phyloP scores from a whole-genome alignment of 2,113 vertebrate genomes.

The Mormyrus lacerda region DNA sequence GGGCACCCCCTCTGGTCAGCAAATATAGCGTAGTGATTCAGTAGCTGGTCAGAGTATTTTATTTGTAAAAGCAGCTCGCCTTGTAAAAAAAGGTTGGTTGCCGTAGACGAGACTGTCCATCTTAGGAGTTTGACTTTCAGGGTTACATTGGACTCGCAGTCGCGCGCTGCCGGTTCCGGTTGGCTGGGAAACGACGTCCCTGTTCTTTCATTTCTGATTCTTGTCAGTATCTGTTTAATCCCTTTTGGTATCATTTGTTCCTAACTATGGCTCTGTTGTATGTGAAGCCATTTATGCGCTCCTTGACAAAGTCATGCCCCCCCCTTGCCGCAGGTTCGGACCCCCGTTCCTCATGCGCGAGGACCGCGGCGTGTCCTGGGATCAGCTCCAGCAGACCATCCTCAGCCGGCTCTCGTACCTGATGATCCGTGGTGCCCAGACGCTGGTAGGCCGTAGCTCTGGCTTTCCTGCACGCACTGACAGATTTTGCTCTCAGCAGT shows the following conservation, averaged over 20 bases:
- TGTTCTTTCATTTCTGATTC: neutral
- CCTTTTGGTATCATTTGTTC: neutral
- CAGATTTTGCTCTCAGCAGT: neutral
- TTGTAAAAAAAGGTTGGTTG: neutral
- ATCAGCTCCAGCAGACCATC: constrained; percentile 79
- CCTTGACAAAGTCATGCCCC: neutral
- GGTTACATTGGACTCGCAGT: neutral
- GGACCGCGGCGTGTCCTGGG: constrained; percentile 77
- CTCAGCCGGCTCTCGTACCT: constrained; percentile 74
- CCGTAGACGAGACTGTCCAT: neutral
- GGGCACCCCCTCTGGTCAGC: neutral
- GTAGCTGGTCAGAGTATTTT: neutral
- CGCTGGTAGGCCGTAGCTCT: constrained; percentile 55
- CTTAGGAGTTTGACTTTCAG: neutral
- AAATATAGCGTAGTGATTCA: neutral
- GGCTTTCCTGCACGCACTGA: neutral
- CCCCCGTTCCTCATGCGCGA: constrained; percentile 80
- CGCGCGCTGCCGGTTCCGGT: neutral
- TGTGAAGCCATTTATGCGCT: neutral
- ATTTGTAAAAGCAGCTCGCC: neutral
- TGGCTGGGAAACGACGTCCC: neutral
- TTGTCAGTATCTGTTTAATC: neutral
- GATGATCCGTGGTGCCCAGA: constrained; percentile 68
- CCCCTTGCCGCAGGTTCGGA: constrained; percentile 69
- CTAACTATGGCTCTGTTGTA: neutral